Conservation (phyloP, 2,888 invertebrate species). For the Spodoptera picta region DNA sequence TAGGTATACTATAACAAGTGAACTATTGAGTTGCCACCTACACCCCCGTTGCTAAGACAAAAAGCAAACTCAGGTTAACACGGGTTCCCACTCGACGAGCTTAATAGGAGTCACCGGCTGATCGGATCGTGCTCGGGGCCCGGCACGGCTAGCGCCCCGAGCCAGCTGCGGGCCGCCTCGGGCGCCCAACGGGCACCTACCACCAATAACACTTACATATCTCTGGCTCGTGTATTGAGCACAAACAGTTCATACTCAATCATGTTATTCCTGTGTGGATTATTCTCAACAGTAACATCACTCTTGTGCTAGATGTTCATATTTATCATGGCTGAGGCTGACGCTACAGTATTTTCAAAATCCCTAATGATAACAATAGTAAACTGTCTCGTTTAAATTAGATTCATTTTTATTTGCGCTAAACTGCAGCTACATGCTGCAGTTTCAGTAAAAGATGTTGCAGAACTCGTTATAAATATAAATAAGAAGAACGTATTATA, state of each 20-base stretch:
- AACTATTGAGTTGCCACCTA: slow-evolving; percentile 30
- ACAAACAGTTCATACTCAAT: slow-evolving; percentile 37
- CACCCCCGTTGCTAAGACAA: slow-evolving; percentile 57
- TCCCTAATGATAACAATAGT: slow-evolving; percentile 20
- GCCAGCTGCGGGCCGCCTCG: slow-evolving; percentile 8
- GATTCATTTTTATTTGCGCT: slow-evolving; percentile 16
- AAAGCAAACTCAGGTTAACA: slow-evolving; percentile 74
- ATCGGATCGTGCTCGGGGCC: slow-evolving; percentile 63
- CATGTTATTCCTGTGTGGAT: slow-evolving; percentile 27
- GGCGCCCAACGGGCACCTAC: slow-evolving; percentile 40
- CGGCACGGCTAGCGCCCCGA: background rate
- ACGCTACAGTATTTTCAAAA: slow-evolving; percentile 24
- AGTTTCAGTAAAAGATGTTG: slow-evolving; percentile 14
- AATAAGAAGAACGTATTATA: slow-evolving; percentile 27
- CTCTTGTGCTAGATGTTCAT: slow-evolving; percentile 1
- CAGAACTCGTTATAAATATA: slow-evolving; percentile 13
- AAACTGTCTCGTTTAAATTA: slow-evolving; percentile 14
- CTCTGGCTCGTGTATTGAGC: slow-evolving; percentile 25
- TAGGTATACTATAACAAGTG: slow-evolving; percentile 13
- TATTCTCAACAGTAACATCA: slow-evolving; percentile 13
- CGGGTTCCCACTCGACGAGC: slow-evolving; percentile 70
- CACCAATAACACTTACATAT: slow-evolving; percentile 52
- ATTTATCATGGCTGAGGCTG: slow-evolving; percentile 7
- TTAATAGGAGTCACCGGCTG: slow-evolving; percentile 59
- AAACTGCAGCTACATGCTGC: slow-evolving; percentile 5